These are phyloP conservation scores for Hafferia zeledoni DNA, from an alignment of 2,797 vertebrate genomes.

Conservation along the genomic window DNA sequence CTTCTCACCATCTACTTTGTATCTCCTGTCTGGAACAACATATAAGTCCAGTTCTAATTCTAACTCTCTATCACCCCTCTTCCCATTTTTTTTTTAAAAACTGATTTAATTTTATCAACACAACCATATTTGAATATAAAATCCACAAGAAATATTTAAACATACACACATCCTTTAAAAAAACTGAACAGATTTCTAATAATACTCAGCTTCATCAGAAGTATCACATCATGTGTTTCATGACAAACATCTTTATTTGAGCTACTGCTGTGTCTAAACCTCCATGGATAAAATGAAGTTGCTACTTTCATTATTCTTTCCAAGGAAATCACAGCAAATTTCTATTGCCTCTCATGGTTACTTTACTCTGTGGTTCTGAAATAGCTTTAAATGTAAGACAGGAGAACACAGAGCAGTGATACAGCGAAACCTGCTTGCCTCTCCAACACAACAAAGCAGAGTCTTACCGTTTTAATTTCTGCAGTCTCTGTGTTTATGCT, in stretches of 20 bases:
- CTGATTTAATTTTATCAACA: background rate
- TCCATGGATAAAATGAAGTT: background rate
- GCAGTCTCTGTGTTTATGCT: constrained; percentile 72
- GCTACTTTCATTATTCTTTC: background rate
- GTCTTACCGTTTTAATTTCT: constrained; percentile 85
- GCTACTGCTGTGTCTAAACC: background rate
- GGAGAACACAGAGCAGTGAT: background rate
- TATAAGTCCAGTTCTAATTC: background rate
- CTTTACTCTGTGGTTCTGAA: background rate
- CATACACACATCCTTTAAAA: background rate
- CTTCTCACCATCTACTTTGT: background rate
- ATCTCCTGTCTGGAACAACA: background rate
- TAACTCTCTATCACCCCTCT: fast-evolving
- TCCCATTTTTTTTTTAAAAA: background rate
- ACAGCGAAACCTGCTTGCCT: background rate
- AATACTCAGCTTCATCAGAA: background rate
- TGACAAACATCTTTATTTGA: background rate
- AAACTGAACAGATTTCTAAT: background rate
- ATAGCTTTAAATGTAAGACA: background rate
- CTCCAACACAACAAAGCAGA: background rate
- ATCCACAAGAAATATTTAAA: background rate
- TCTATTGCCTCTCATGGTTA: background rate
- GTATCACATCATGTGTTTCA: background rate
- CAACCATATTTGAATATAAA: background rate
- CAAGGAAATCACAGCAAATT: background rate